phyloP scores from a whole-genome alignment of 2,888 invertebrate genomes.

The Ophioninae sp. region DNA sequence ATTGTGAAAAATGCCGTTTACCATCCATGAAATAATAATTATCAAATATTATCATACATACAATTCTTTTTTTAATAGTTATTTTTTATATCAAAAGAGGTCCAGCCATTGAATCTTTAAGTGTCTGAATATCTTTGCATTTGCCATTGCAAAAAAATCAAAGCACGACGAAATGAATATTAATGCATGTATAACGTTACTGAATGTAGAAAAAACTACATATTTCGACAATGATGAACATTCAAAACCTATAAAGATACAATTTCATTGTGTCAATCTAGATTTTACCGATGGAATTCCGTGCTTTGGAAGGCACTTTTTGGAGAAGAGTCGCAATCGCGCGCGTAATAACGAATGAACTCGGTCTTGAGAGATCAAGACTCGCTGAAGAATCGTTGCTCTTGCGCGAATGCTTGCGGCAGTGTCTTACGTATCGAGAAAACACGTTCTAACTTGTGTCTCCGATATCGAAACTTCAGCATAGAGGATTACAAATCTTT shows the following conservation, averaged over 20 bases:
- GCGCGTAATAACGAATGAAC: slow-evolving; percentile 60
- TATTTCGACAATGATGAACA: neutral
- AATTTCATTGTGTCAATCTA: neutral
- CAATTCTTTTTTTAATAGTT: no score
- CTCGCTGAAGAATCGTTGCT: slow-evolving; percentile 53
- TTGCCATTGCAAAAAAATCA: neutral
- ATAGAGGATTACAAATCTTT: neutral
- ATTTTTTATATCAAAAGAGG: no score
- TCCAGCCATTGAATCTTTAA: neutral
- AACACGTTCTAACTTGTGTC: neutral
- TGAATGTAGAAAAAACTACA: neutral
- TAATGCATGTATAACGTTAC: neutral
- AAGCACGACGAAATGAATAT: neutral
- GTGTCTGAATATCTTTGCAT: neutral
- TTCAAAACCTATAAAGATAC: neutral
- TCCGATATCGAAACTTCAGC: neutral
- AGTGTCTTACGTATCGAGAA: slow-evolving; percentile 33
- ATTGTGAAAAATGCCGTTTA: no score
- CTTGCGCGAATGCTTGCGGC: slow-evolving; percentile 59
- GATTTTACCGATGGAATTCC: slow-evolving; percentile 60
- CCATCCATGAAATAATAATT: no score
- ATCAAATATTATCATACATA: no score
- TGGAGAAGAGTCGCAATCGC: slow-evolving; percentile 70
- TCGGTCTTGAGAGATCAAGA: slow-evolving; percentile 63
- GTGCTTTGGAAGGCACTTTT: slow-evolving; percentile 66